Base-by-base conservation (phyloP, 2,797 vertebrate species). In the Poeciliopsis gracilis region DNA sequence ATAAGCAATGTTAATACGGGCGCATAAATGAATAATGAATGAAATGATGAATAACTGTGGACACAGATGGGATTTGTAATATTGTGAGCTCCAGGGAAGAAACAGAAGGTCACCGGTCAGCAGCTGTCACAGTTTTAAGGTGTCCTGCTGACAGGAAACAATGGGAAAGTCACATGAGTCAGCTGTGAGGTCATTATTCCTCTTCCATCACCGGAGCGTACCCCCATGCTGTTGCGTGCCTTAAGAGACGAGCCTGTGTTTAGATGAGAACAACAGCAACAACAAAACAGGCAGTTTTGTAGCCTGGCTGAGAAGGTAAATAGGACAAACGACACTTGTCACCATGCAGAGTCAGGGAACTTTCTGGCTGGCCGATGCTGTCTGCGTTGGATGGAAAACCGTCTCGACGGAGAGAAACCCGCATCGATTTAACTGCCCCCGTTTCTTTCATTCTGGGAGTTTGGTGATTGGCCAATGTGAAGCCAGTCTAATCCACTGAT, bases 31-130 rank as follows among this genome's bases (percentile, higher is more conserved):
- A 84, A 86, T 88, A 80, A 71, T 80, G 36, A 41, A 67, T 41
- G 2, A 67, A 41, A 41, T 0, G 23, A 41, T 41, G 20, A 84
- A 86, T 76, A 63, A 72, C 23, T 49, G 45, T 53, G 41, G 45
- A 41, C 84, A 41, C 84, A 88, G 87, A 86, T 86, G 82, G 84
- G 25, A 72, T 79, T 82, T 80, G 71, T 51, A 80, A 87, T 69
- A 73, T 51, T 61, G 51, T 76, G 55, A 78, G 13, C 67, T 75
- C 45, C 45, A 57, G 25, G 30, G 66, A 72, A 43, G 20, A 72
- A 43, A 9, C 0, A 49, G 30, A 77, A 79, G 77, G 84, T 79
- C 72, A 77, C 47, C 55, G 11, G 11, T 74, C 13, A 23, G 61
- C 63, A 59, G 69, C 41, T 80, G 69, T 59, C 33, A 15, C 49